Base-by-base conservation (phyloP, 2,113 vertebrate species). In the Menura novaehollandiae region DNA sequence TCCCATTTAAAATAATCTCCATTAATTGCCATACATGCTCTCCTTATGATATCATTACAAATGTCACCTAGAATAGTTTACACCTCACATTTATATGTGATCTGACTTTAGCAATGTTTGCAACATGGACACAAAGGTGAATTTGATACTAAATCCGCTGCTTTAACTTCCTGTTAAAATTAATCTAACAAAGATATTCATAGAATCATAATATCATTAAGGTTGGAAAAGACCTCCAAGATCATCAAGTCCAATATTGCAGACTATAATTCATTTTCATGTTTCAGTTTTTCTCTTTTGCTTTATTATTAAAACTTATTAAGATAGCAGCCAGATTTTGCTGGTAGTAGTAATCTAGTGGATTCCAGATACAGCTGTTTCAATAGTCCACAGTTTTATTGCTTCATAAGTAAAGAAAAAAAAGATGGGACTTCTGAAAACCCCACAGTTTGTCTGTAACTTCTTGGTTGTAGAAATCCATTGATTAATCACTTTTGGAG, bases 401-500 rank as follows among this genome's bases (percentile, higher is more conserved):
- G 7, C 3, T 69, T 81, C 13, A 15, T 28, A 37, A 13, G 2
- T 20, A 76, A 46, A 75, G 5, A 10, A 55, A 76, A 15, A 46
- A 53, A 33, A 83, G 1, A 26, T 41, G 6, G 4, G 4, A 41
- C 3, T 35, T 67, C 13, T 11, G 6, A 10, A 73, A 80, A 60
- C 69, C 16, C 9, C 30, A 6, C 13, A 27, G 6, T 41, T 52
- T 47, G 13, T 66, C n/a, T 46, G 10, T 21, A 74, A 21, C 3
- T 43, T 74, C 19, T 35, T 55, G 3, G 1, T 13, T 58, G 13
- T 56, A 11, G 13, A 77, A 11, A 9, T 37, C n/a, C 11, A 22
- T 2, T 19, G 2, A 37, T 3, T 1, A 62, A 62, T 15, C 9
- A 35, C 14, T 69, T 74, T 6, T 21, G 8, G 3, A 62, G 3